Base-by-base conservation (phyloP, 2,888 invertebrate species). In the Acleris holmiana region DNA sequence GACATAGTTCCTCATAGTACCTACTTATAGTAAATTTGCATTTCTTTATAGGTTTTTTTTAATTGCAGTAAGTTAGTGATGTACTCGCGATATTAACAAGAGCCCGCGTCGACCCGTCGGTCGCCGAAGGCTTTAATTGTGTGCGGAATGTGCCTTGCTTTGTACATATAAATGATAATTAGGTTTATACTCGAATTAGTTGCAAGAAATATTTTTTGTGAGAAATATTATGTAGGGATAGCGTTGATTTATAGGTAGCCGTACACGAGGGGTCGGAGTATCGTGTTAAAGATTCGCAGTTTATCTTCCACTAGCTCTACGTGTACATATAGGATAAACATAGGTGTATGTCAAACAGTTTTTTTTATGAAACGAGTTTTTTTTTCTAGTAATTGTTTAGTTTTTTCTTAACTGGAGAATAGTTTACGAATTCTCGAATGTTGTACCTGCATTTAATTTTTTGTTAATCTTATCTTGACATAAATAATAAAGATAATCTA, bases 131-230 rank as follows among this genome's bases (percentile, higher is more conserved):
- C 89, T 90, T 90, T 87, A 88, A 88, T 83, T 85, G 91, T 86
- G 92, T 91, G 90, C 89, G 93, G 93, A 93, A 92, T 93, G 93
- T 93, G 93, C 93, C 93, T 93, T 93, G 93, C 91, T 89, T 85
- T 87, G 88, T 91, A 88, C 78, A 87, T 89, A 88, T 83, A 84
- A 76, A 80, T 80, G 78, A 84, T 85, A 84, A 83, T 85, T 91
- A 91, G 91, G 88, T 89, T 86, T 90, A 91, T 86, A 90, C 91
- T 90, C 89, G 91, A 92, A 91, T 91, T 91, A 91, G 90, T 91
- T 91, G 88, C 89, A 87, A 90, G 83, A 89, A 88, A 88, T 90
- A 89, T 90, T 90, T 90, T 91, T 89, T 88, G 88, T 90, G 86
- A 89, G 84, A 89, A 86, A 88, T 89, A 88, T 88, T 86, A 84